Evolutionary conservation across 2,888 invertebrate species (phyloP), one percentile per base, ranked within the genome.

Genomic region (Byasa hedistus): DNA sequence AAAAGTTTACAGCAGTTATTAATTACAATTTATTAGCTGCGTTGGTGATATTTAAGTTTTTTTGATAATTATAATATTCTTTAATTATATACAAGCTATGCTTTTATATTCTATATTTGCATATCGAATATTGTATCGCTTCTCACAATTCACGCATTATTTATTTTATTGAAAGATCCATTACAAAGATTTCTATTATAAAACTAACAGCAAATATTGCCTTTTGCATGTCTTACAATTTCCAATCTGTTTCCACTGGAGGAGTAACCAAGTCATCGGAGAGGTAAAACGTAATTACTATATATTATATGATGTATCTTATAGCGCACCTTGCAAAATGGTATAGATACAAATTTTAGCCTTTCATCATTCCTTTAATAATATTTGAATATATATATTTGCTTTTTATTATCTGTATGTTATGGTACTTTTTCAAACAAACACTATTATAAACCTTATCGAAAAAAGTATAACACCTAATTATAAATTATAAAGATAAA

Each of bases 181-280:
- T 7, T 55, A 24, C 76, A 72, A 73, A 79, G n/a, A n/a, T n/a
- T n/a, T 27, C 5, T 82, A 77, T 78, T 57, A 73, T 75, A 79
- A 79, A 82, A 85, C 89, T 91, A 91, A 91, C 88, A 90, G 85
- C 71, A 79, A 79, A 85, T 87, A 83, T 92, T 92, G 92, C 88
- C 84, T 89, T 93, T 94, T 94, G 94, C 94, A 94, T 94, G 94
- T 93, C 94, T 93, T 94, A 94, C 94, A 94, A 94, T 93, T 93
- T 91, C 90, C 94, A 94, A 93, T 92, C 93, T 87, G 91, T 93
- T 87, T 92, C 92, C 84, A 89, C 93, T 85, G 94, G 93, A 92
- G 94, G 94, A 87, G 93, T 93, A 82, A 92, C 92, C 84, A 93
- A 93, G 85, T 92, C 93, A 70, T 92, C 93, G 79, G 92, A 93